phyloP scores from a whole-genome alignment of 2,888 invertebrate species.

The Dendrolimus houi region DNA sequence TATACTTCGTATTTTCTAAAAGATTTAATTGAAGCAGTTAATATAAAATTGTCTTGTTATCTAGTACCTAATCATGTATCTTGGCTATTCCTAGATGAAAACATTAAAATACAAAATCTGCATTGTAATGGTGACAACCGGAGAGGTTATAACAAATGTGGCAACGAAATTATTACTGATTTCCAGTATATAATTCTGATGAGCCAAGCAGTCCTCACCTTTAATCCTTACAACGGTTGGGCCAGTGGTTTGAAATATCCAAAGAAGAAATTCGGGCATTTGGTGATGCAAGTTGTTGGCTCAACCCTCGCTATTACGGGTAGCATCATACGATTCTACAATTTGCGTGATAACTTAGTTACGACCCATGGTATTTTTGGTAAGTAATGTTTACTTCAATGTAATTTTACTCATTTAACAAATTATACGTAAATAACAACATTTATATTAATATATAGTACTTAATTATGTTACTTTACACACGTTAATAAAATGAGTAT shows the following conservation, averaged over 20 bases:
- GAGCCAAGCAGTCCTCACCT: constrained; percentile 38
- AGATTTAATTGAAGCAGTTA: too few relatives aligned
- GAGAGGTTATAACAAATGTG: not conserved
- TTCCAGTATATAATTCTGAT: constrained; percentile 50
- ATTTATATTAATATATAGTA: too few relatives aligned
- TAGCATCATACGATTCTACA: constrained; percentile 24
- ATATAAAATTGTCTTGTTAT: too few relatives aligned
- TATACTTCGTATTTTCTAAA: too few relatives aligned
- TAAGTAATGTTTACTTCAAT: constrained; percentile 15
- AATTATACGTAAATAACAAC: too few relatives aligned
- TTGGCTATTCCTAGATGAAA: too few relatives aligned
- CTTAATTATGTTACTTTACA: too few relatives aligned
- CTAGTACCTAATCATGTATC: too few relatives aligned
- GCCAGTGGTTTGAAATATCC: constrained; percentile 25
- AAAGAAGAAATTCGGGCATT: constrained; percentile 33
- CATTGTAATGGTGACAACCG: not conserved
- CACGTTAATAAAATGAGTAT: too few relatives aligned
- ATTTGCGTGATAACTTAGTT: constrained; percentile 3
- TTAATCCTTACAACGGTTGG: constrained; percentile 39
- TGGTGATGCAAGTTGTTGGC: constrained; percentile 39
- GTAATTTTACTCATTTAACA: not conserved
- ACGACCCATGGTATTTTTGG: constrained; percentile 36
- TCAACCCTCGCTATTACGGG: constrained; percentile 37
- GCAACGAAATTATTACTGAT: not conserved
- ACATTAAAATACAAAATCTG: not conserved